Evolutionary conservation across 2,888 invertebrate genomes (phyloP).

Genomic region (Blera fallax): DNA sequence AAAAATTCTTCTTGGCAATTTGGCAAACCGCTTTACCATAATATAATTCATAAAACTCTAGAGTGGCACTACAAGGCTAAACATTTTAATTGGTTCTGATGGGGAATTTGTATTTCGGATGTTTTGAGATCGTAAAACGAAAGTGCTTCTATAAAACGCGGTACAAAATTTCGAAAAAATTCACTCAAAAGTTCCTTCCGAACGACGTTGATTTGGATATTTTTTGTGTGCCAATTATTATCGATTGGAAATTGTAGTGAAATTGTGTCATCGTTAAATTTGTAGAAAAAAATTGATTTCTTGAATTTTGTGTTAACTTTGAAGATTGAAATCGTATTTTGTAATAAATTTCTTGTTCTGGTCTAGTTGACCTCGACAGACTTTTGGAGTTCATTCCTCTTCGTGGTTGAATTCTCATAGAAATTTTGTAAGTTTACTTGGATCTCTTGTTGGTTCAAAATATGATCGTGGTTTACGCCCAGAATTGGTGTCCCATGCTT

Average conservation of each 20-base stretch:
- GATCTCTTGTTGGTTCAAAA: too few species aligned
- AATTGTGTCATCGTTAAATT: constrained; percentile 33
- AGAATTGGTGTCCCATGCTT: too few species aligned
- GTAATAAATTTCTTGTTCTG: too few species aligned
- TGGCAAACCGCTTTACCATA: not conserved
- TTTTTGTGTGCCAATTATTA: constrained; percentile 28
- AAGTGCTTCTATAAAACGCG: not conserved
- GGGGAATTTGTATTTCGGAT: not conserved
- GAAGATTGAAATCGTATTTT: too few species aligned
- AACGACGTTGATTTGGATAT: not conserved
- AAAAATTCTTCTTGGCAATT: constrained; percentile 6
- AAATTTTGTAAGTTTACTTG: too few species aligned
- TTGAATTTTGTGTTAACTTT: not conserved
- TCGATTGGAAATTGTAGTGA: constrained; percentile 10
- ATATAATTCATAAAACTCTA: constrained; percentile 6
- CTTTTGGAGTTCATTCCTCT: too few species aligned
- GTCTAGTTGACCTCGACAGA: too few species aligned
- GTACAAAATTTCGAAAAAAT: not conserved
- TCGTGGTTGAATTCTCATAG: too few species aligned
- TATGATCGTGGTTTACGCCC: too few species aligned
- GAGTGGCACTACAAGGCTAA: not conserved
- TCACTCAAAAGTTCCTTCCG: not conserved
- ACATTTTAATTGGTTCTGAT: not conserved
- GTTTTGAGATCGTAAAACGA: not conserved
- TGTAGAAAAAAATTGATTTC: not conserved